Base-by-base conservation (phyloP, 1,140 invertebrate species). In the Temnothorax curvispinosus region DNA sequence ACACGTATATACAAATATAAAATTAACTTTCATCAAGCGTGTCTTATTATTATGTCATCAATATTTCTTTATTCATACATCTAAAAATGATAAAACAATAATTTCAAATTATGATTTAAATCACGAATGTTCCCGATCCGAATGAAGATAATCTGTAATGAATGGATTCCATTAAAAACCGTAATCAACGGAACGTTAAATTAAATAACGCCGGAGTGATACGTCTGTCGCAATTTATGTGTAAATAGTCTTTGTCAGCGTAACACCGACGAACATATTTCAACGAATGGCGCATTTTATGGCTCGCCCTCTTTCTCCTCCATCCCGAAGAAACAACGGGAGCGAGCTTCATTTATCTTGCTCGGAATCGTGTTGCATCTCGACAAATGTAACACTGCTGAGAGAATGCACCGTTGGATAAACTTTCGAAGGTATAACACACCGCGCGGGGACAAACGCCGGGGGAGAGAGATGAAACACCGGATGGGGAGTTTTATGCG, bases 341-440 rank as follows among this genome's bases (percentile, higher is more conserved):
- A 85, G 85, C 81, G 78, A 67, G 87, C 62, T 90, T 93, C 92
- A 92, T 93, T 92, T 92, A 92, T 93, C 91, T 92, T 92, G 56
- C 87, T 86, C 75, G 84, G 80, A 88, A 92, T 93, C 91, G 76
- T 64, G 88, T 92, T 93, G 88, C 89, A 91, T 84, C 88, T 71
- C 86, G 89, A 93, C 92, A 91, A 93, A 92, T 91, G 91, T 86
- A 91, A 90, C 87, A 82, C 87, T 89, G 54, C 67, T 72, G 80
- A 58, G 84, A 87, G 86, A 89, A 86, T 86, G 87, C 77, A 86
- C 58, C 69, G 84, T 56, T 87, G 88, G 87, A 87, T 90, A 91
- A 89, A 91, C 88, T 89, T 88, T 87, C 74, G 67, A 74, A 76
- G 88, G 65, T 86, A 88, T 50, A 69, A 50, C 41, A 50, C 41